Conservation (phyloP, 2,113 vertebrate genomes). For the Silurus meridionalis region DNA sequence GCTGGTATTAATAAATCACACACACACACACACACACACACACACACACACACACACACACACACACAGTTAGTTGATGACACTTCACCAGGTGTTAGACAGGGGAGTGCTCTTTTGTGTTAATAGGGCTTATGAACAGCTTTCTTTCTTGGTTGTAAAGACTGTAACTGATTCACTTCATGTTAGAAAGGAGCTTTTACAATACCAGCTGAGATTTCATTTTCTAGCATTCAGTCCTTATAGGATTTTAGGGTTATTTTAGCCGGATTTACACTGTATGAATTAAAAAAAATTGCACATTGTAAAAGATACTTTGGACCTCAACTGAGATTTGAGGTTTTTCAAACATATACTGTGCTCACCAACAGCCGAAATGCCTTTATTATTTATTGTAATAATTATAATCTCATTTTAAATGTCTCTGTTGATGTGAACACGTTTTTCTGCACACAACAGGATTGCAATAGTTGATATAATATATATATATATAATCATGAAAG, state of each 20-base stretch:
- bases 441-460: no score
- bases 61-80: not conserved
- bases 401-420: no score
- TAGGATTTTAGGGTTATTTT: not conserved
- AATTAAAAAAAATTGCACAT: not conserved
- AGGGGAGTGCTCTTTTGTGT: not conserved
- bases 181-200: not conserved
- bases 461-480: not conserved
- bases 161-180: not conserved
- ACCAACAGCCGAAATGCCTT: not conserved
- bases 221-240: not conserved
- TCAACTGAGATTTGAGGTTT: not conserved
- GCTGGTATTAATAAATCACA: constrained; percentile 3
- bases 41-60: not conserved
- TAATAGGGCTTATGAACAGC: not conserved
- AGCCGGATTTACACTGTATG: not conserved
- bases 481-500: not conserved
- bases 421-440: no score
- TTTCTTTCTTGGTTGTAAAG: not conserved
- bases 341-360: not conserved
- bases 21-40: no score
- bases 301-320: not conserved
- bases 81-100: constrained; percentile 3
- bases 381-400: no score
- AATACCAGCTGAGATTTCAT: constrained; percentile 18